Evolutionary conservation across 2,113 vertebrate genomes (phyloP).

Genomic region (Tragulus kanchil): DNA sequence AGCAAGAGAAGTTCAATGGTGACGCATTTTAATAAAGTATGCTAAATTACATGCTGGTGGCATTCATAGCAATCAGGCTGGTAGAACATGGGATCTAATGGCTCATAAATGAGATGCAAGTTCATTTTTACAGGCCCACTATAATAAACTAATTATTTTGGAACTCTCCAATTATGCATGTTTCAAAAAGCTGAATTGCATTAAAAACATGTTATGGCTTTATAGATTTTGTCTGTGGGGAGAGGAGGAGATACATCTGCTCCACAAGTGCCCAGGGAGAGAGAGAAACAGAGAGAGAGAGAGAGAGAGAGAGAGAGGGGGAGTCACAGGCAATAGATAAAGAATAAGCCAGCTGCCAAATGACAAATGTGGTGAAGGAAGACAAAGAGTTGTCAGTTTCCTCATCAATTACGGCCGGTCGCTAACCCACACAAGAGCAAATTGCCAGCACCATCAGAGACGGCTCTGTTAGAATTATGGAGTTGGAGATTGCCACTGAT

Average conservation of each 20-base stretch:
- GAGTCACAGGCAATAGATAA: constrained; percentile 25
- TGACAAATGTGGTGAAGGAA: constrained; percentile 27
- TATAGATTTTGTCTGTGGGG: constrained; percentile 74
- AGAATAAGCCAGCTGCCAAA: constrained; percentile 77
- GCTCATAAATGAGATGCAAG: constrained; percentile 89
- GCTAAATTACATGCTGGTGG: constrained; percentile 86
- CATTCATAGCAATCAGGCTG: constrained; percentile 87
- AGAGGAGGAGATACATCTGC: constrained; percentile 69
- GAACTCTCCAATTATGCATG: constrained; percentile 85
- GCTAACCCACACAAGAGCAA: constrained; percentile 50
- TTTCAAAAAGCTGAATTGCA: constrained; percentile 85
- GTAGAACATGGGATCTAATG: constrained; percentile 85
- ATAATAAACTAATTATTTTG: constrained; percentile 90
- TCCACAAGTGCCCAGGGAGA: constrained; percentile 37
- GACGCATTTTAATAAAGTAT: constrained; percentile 83
- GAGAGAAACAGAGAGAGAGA: not conserved
- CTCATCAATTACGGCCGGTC: constrained; percentile 39
- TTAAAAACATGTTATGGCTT: constrained; percentile 80
- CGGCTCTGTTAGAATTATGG: constrained; percentile 12
- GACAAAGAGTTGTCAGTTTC: constrained; percentile 71
- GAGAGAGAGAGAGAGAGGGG: no score
- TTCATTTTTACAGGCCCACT: constrained; percentile 86
- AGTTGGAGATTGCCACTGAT: constrained; percentile 57
- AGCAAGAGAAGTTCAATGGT: constrained; percentile 31
- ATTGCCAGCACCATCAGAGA: not conserved